These are phyloP conservation scores for Drosophila eugracilis DNA, from an alignment of 1,140 invertebrate species.

Conservation along the genomic window DNA sequence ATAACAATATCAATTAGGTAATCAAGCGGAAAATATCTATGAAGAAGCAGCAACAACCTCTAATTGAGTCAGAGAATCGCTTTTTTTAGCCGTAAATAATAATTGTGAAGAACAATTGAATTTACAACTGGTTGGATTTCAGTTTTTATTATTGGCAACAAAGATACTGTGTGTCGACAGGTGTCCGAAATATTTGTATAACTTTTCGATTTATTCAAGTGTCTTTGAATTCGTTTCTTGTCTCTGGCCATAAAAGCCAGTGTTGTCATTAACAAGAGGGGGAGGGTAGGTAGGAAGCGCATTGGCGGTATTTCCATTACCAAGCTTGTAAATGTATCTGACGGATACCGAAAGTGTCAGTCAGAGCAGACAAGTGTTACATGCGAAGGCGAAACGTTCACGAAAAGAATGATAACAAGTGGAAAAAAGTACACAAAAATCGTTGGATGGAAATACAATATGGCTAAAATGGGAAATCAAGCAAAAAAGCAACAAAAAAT, in stretches of 20 bases:
- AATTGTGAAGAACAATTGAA: constrained; percentile 25
- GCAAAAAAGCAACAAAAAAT: too few relatives aligned
- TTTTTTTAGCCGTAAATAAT: constrained; percentile 25
- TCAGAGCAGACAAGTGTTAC: constrained; percentile 37
- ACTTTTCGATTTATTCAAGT: constrained; percentile 64
- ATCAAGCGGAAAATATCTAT: constrained; percentile 54
- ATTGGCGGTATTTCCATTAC: constrained; percentile 39
- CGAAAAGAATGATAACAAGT: constrained; percentile 34
- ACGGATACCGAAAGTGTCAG: constrained; percentile 44
- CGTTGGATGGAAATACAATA: constrained; percentile 36
- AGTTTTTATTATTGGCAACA: constrained; percentile 33
- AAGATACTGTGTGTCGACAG: constrained; percentile 42
- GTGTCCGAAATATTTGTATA: constrained; percentile 37
- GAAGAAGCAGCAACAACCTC: constrained; percentile 29
- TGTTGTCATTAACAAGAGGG: constrained; percentile 60
- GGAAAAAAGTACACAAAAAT: constrained; percentile 18
- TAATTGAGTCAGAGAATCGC: constrained; percentile 44
- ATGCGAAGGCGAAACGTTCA: constrained; percentile 34
- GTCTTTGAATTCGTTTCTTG: constrained; percentile 52
- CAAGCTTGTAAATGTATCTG: constrained; percentile 46
- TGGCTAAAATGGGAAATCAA: constrained; percentile 24
- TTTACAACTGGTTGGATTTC: constrained; percentile 38
- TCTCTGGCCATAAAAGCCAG: constrained; percentile 54
- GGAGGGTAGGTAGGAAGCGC: constrained; percentile 34
- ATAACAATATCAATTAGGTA: constrained; percentile 61